Percentiles rank a stretch among this genome's conserved stretches.
phyloP scores from a whole-genome alignment of 2,113 vertebrate genomes.

The Paracanthobrama guichenoti region DNA sequence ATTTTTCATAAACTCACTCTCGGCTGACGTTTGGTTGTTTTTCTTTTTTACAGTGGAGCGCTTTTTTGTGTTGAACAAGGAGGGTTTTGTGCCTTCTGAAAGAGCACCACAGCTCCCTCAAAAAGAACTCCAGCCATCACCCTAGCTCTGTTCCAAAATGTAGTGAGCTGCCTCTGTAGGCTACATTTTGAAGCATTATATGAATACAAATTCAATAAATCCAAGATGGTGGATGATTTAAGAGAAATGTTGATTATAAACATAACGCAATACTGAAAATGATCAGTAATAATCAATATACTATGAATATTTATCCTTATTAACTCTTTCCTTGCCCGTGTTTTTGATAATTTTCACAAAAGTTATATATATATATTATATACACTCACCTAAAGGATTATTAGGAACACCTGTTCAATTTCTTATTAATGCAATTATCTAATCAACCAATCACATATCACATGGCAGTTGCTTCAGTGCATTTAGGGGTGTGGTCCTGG shows the following conservation, averaged over 20 bases:
- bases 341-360: too few species aligned
- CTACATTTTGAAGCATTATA: background rate
- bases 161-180: slow-evolving; percentile 2
- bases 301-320: background rate
- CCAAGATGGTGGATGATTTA: background rate
- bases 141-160: background rate
- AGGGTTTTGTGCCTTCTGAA: slow-evolving; percentile 43
- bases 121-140: slow-evolving; percentile 18
- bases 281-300: background rate
- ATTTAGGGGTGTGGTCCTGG: too few species aligned
- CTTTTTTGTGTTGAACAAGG: slow-evolving; percentile 37
- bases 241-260: background rate
- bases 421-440: too few species aligned
- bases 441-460: too few species aligned
- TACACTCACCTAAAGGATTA: too few species aligned
- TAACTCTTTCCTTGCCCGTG: too few species aligned
- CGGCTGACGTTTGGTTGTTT: background rate
- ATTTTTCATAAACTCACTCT: slow-evolving; percentile 6
- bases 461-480: too few species aligned
- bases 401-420: too few species aligned
- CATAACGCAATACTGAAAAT: background rate
- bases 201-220: background rate
- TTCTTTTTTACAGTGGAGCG: slow-evolving; percentile 1
- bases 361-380: too few species aligned
- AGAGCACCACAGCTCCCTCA: slow-evolving; percentile 24